Evolutionary conservation across 2,113 vertebrate genomes (phyloP), one percentile per base, ranked within the genome.

Genomic region (Prunella fulvescens): DNA sequence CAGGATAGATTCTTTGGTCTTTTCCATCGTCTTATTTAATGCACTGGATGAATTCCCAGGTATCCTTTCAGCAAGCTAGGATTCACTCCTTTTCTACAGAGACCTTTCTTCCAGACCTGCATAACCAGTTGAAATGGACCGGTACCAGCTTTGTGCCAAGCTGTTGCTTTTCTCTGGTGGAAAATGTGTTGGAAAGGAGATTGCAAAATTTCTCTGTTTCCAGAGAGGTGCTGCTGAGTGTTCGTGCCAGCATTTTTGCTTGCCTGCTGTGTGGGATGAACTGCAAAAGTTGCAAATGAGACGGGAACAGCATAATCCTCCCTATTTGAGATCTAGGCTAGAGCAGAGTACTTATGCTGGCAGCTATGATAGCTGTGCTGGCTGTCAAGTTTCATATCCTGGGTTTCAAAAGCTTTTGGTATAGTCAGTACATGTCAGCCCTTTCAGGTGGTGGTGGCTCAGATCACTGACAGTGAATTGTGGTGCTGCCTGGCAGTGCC

Each of bases 41-140:
- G 10, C 39, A 51, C 29, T 76, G 25, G 13, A 39, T 91, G 62
- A 64, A 71, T 72, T 54, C 17, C 18, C 11, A 67, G 18, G 7
- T 64, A 11, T 89, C 17, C 24, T 87, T 89, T 71, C 65, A 69
- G 53, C n/a, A 76, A 12, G 11, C 10, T 5, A 67, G 40, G 61
- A 33, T 50, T 54, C 8, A 13, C 12, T 50, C 1, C 0, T 60
- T 82, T 39, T 73, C 56, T 67, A 29, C 18, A 44, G 28, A 83
- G 18, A 7, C 33, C 26, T 81, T 86, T 74, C 26, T 81, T 61
- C 35, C 39, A 81, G 37, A 51, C 22, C 14, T 56, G 11, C 0
- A 0, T 45, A 69, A 20, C n/a, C 1, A 2, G 24, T 76, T 0
- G 0, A 44, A 85, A 51, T 29, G 45, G 16, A 48, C 11, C 48